Conservation (phyloP, 1,140 invertebrate genomes). For the Drosophila parabipectinata region DNA sequence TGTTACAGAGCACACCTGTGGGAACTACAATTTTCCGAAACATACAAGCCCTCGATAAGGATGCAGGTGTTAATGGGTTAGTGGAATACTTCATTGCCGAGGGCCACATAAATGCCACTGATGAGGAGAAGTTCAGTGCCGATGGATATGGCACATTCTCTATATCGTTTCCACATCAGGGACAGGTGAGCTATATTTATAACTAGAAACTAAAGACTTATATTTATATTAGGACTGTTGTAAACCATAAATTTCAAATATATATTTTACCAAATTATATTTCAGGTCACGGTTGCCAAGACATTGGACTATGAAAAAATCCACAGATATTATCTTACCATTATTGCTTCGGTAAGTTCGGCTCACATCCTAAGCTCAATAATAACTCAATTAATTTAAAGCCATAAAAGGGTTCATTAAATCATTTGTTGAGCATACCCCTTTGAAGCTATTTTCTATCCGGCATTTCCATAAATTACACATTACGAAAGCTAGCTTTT, state of each 20-base stretch:
- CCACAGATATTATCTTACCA: slow-evolving; percentile 94
- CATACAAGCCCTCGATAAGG: slow-evolving; percentile 92
- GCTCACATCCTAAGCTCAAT: slow-evolving; percentile 1
- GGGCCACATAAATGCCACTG: slow-evolving; percentile 85
- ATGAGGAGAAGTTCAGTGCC: slow-evolving; percentile 87
- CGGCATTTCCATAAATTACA: slow-evolving; percentile 2
- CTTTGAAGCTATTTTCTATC: not conserved
- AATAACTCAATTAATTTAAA: slow-evolving; percentile 36
- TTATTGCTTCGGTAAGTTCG: slow-evolving; percentile 94
- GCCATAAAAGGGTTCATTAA: slow-evolving; percentile 19
- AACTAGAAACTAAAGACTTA: not conserved
- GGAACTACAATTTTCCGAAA: slow-evolving; percentile 94
- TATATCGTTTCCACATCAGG: slow-evolving; percentile 95
- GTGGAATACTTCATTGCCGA: slow-evolving; percentile 91
- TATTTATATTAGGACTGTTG: no score
- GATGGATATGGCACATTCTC: slow-evolving; percentile 93
- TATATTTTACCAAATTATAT: not conserved
- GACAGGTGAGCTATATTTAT: slow-evolving; percentile 85
- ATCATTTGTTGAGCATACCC: not conserved
- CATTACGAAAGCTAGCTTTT: slow-evolving; percentile 17
- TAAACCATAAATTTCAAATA: not conserved
- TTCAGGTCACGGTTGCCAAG: slow-evolving; percentile 91
- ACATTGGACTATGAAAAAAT: slow-evolving; percentile 95
- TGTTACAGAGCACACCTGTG: slow-evolving; percentile 91
- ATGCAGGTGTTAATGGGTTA: slow-evolving; percentile 93